Conservation (phyloP, 1,140 invertebrate species). For the Wiebesia pumilae region DNA sequence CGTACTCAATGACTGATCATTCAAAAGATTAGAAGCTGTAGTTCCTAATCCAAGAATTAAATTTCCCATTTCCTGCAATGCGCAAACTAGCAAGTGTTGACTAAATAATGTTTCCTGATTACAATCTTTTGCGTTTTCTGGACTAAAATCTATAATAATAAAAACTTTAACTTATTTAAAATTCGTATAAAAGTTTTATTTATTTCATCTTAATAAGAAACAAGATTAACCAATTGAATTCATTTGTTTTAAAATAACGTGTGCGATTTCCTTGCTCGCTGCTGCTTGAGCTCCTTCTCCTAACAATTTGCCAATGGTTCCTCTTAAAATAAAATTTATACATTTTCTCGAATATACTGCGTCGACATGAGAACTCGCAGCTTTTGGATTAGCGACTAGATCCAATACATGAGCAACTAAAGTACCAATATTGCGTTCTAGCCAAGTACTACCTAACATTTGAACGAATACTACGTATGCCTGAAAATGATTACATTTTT, state of each 20-base stretch:
- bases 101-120: constrained; percentile 94
- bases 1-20: constrained; percentile 88
- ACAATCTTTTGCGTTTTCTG: constrained; percentile 91
- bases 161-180: neutral
- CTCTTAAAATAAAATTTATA: constrained; percentile 95
- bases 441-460: constrained; percentile 93
- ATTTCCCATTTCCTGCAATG: constrained; percentile 93
- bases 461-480: constrained; percentile 96
- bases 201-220: neutral
- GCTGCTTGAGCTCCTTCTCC: constrained; percentile 97
- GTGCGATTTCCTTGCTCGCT: constrained; percentile 95
- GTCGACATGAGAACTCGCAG: constrained; percentile 95
- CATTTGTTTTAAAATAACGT: constrained; percentile 95
- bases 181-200: neutral
- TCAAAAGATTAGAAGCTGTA: constrained; percentile 90
- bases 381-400: constrained; percentile 94
- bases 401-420: constrained; percentile 94
- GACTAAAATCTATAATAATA: constrained; percentile 83
- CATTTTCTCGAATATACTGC: constrained; percentile 98
- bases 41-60: constrained; percentile 92
- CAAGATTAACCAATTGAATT: constrained; percentile 84
- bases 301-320: constrained; percentile 93
- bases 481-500: constrained; percentile 75
- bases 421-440: constrained; percentile 92
- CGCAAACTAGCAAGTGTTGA: constrained; percentile 95